Evolutionary conservation across 2,113 vertebrate species (phyloP).

Genomic region (Stomatorhinus ivindoensis): DNA sequence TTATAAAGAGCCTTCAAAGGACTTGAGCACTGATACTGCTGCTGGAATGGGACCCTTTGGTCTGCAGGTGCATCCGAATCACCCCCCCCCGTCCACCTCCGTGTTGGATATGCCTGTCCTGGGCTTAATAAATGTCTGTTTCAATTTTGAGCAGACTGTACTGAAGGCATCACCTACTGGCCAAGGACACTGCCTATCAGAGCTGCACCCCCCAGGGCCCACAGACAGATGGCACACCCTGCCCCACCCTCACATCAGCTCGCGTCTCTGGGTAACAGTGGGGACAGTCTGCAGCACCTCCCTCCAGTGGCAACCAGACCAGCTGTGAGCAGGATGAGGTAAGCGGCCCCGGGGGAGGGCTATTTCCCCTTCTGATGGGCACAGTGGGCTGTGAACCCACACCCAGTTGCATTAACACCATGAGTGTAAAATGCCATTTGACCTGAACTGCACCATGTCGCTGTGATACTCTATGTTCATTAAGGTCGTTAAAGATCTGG

Average conservation of each 20-base stretch:
- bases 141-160: neutral
- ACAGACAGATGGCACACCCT: constrained; percentile 31
- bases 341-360: neutral
- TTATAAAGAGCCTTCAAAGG: neutral
- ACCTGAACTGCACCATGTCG: neutral
- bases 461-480: neutral
- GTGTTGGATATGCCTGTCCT: neutral
- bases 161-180: neutral
- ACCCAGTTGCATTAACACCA: neutral
- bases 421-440: neutral
- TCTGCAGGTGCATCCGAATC: neutral
- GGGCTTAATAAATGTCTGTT: neutral
- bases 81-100: neutral
- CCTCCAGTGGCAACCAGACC: constrained; percentile 15
- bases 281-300: neutral
- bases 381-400: neutral
- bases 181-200: neutral
- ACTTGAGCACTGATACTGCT: neutral
- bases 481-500: neutral
- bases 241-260: neutral
- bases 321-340: neutral
- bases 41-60: neutral
- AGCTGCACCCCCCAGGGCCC: neutral
- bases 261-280: constrained; percentile 2
- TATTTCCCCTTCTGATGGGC: neutral